These are phyloP conservation scores for Ploceus nigricollis DNA, from an alignment of 2,113 vertebrate species.

Conservation along the genomic window DNA sequence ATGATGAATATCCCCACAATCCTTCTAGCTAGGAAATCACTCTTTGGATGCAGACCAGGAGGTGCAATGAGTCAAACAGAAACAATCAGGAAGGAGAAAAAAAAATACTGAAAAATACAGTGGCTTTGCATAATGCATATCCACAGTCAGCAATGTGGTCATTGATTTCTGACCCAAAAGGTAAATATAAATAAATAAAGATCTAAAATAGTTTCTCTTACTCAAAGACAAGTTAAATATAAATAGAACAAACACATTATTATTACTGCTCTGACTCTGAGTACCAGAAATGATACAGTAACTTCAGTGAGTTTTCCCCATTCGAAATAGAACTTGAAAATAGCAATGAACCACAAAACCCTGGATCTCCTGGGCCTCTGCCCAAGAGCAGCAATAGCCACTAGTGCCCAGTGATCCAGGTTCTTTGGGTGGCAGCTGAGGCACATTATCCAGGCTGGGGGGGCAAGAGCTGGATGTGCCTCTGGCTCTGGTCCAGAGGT, in stretches of 20 bases:
- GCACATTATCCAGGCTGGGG: background rate
- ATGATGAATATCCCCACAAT: background rate
- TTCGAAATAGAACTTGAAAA: background rate
- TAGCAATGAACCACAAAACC: background rate
- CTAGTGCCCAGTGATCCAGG: background rate
- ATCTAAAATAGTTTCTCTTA: conserved; percentile 39
- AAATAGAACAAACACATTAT: background rate
- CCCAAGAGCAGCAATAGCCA: background rate
- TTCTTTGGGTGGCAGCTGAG: background rate
- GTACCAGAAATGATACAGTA: background rate
- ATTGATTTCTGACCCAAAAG: conserved; percentile 25
- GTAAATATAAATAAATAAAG: conserved; percentile 43
- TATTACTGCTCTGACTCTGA: background rate
- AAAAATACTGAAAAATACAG: background rate
- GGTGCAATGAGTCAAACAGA: background rate
- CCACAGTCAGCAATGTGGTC: background rate
- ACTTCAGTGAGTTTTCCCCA: background rate
- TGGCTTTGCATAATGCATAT: background rate
- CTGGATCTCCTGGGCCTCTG: background rate
- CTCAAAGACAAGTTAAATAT: conserved; percentile 38
- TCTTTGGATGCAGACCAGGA: conserved; percentile 37
- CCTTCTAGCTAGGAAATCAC: background rate
- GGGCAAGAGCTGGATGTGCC: background rate
- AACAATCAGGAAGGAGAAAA: background rate
- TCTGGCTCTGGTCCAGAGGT: background rate